Conservation (phyloP, 2,797 vertebrate species). For the Eidolon dupreanum region DNA sequence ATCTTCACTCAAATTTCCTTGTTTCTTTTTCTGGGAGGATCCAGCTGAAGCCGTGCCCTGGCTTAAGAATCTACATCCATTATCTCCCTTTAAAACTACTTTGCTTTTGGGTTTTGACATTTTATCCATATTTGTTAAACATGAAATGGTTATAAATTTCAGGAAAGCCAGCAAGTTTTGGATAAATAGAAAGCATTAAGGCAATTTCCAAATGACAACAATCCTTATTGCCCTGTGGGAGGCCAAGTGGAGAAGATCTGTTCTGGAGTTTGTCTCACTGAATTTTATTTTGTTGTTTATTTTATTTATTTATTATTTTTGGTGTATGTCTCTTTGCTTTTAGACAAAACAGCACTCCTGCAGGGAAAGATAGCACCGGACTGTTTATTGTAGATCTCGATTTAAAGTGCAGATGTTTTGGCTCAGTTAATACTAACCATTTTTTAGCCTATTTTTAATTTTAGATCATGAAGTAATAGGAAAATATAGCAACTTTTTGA, state of each 20-base stretch:
- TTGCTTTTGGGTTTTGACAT: slow-evolving; percentile 27
- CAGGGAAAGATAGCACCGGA: background rate
- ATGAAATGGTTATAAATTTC: slow-evolving; percentile 3
- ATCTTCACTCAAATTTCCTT: background rate
- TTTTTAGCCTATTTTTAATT: slow-evolving; percentile 64
- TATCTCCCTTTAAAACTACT: slow-evolving; percentile 18
- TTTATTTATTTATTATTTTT: background rate
- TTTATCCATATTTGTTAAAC: slow-evolving; percentile 32
- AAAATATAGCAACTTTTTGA: slow-evolving; percentile 9
- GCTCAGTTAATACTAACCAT: slow-evolving; percentile 29
- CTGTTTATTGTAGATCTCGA: background rate
- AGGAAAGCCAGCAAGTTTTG: background rate
- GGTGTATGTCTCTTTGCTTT: background rate
- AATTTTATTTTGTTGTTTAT: slow-evolving; percentile 15
- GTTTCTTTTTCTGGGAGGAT: background rate
- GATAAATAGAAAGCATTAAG: slow-evolving; percentile 23
- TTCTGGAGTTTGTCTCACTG: background rate
- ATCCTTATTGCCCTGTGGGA: background rate
- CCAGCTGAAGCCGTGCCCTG: background rate
- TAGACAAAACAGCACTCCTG: background rate
- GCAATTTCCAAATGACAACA: slow-evolving; percentile 26
- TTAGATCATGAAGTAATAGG: slow-evolving; percentile 48
- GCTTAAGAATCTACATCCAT: background rate
- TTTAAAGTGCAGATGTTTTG: slow-evolving; percentile 25
- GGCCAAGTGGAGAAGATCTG: background rate